Conservation (phyloP, 2,113 vertebrate species). For the Erythrolamprus reginae region DNA sequence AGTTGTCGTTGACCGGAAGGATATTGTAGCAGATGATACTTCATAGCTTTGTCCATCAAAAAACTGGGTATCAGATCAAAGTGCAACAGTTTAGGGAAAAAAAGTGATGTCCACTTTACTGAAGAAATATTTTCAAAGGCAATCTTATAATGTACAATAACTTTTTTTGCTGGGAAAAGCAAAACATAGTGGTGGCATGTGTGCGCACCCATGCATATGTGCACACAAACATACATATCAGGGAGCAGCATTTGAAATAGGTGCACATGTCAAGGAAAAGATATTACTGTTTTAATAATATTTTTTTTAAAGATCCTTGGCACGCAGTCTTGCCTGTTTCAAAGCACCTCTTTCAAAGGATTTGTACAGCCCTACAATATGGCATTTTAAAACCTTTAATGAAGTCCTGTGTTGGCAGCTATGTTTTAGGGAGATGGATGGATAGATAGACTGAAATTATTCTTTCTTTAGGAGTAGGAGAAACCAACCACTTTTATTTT, state of each 20-base stretch:
- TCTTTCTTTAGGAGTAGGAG: constrained; percentile 44
- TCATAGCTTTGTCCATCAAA: not conserved
- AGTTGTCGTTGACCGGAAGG: too few relatives aligned
- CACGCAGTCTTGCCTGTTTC: not conserved
- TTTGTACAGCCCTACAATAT: not conserved
- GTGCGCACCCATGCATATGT: not conserved
- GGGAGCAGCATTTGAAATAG: not conserved
- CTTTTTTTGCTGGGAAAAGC: not conserved
- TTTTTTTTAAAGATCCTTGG: too few relatives aligned
- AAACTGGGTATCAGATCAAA: not conserved
- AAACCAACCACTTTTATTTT: constrained; percentile 50
- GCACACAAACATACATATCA: not conserved
- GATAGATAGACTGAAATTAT: not conserved
- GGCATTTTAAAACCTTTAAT: not conserved
- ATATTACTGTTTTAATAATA: not conserved
- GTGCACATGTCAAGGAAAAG: not conserved
- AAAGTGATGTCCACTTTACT: not conserved
- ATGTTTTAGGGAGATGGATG: not conserved
- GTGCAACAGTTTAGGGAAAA: not conserved
- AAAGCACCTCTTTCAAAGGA: not conserved
- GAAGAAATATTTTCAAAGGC: not conserved
- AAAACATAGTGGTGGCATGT: not conserved
- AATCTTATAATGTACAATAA: not conserved
- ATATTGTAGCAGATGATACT: too few relatives aligned
- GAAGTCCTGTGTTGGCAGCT: not conserved